Conservation (phyloP, 2,888 invertebrate genomes). For the Sarcophaga rosellei region DNA sequence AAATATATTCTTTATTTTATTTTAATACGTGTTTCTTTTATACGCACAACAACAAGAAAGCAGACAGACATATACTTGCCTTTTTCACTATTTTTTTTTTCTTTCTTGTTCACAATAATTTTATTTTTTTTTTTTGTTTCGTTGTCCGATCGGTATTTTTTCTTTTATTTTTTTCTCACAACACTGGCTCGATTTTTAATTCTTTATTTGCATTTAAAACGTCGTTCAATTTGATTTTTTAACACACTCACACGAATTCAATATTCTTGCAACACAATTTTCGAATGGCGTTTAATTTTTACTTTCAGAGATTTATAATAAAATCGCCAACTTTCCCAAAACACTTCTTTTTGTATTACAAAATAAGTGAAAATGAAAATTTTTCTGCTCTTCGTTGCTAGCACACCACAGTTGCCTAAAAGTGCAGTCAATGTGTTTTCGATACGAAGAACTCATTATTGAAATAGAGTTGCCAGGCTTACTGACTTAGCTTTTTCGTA, state of each 20-base stretch:
- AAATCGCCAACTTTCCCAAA: constrained; percentile 21
- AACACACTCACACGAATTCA: constrained; percentile 3
- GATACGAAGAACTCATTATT: background rate
- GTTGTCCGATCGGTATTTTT: background rate
- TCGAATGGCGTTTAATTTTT: constrained; percentile 2
- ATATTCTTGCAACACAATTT: background rate
- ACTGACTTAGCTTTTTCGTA: background rate
- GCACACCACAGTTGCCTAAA: constrained; percentile 11
- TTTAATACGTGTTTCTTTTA: background rate
- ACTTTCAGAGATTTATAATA: constrained; percentile 14
- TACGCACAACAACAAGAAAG: background rate
- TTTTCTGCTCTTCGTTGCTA: constrained; percentile 16
- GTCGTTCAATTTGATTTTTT: background rate
- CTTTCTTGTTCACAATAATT: background rate
- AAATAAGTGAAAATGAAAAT: constrained; percentile 58
- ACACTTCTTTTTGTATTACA: constrained; percentile 59
- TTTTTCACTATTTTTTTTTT: constrained; percentile 17
- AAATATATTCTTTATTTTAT: background rate
- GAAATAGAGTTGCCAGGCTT: background rate
- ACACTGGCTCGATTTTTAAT: background rate
- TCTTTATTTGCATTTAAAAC: constrained; percentile 3
- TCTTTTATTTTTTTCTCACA: background rate
- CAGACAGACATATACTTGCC: constrained; percentile 15
- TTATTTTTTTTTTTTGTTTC: background rate
- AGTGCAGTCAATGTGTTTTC: background rate